Evolutionary conservation across 2,797 vertebrate genomes (phyloP).

Genomic region (Cryptoblepharus egeriae): DNA sequence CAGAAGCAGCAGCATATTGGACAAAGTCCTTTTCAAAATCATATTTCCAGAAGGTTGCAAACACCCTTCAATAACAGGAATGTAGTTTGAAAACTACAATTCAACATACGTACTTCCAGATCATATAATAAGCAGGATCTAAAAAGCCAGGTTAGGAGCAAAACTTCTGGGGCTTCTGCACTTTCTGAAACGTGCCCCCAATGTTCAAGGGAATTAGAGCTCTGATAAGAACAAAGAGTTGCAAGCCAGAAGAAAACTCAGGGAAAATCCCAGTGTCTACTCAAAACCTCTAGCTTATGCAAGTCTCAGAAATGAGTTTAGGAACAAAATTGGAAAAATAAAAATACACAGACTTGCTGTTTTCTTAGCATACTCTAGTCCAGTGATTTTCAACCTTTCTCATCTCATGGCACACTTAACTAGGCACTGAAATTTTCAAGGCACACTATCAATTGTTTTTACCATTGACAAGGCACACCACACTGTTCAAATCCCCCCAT

Average conservation of each 20-base stretch:
- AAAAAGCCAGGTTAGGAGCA: background rate
- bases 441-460: too few species aligned
- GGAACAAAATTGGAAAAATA: background rate
- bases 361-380: background rate
- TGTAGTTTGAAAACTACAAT: background rate
- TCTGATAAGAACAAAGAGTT: background rate
- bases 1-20: background rate
- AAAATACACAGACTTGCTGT: conserved; percentile 6
- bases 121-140: background rate
- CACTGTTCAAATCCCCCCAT: too few species aligned
- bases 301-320: background rate
- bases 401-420: too few species aligned
- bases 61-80: background rate
- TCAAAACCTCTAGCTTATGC: background rate
- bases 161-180: background rate
- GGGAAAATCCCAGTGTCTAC: background rate
- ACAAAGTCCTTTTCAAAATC: background rate
- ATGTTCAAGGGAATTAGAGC: background rate
- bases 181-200: background rate
- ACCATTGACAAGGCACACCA: too few species aligned
- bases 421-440: too few species aligned
- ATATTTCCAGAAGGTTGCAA: background rate
- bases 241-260: background rate
- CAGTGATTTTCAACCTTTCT: too few species aligned
- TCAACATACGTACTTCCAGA: background rate